Percentiles rank a stretch among this genome's conserved stretches.
Evolutionary conservation across 2,797 vertebrate species (phyloP).

Genomic region (Lemur catta): DNA sequence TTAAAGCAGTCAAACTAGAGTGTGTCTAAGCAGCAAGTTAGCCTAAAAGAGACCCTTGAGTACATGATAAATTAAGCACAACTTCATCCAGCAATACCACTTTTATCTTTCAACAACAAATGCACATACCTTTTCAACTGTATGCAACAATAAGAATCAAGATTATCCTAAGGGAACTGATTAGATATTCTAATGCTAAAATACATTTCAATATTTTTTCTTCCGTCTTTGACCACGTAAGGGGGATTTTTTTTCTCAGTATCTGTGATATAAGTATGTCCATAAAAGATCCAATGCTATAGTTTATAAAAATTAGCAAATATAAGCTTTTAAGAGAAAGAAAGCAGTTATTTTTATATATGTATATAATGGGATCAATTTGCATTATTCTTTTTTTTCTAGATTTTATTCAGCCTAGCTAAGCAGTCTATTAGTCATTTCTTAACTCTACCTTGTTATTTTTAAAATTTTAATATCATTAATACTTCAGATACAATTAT

Average conservation of each 20-base stretch:
- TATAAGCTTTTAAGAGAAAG: background rate
- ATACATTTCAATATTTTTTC: background rate
- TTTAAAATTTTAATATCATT: background rate
- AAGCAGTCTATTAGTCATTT: background rate
- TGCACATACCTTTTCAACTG: background rate
- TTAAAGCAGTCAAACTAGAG: slow-evolving; percentile 55
- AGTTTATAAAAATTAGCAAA: background rate
- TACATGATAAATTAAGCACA: background rate
- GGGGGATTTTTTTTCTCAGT: background rate
- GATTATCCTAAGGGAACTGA: background rate
- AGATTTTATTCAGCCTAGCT: background rate
- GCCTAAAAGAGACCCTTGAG: background rate
- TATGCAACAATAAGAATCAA: background rate
- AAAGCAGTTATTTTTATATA: background rate
- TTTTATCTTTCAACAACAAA: background rate
- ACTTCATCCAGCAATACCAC: background rate
- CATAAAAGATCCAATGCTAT: background rate
- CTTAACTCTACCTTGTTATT: background rate
- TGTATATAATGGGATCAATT: background rate
- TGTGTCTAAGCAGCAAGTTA: background rate
- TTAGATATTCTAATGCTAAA: background rate
- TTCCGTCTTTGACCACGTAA: background rate
- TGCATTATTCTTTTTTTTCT: background rate
- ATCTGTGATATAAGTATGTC: background rate
- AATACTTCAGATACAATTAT: background rate